phyloP scores from a whole-genome alignment of 1,140 invertebrate genomes.

The Drosophila albomicans region DNA sequence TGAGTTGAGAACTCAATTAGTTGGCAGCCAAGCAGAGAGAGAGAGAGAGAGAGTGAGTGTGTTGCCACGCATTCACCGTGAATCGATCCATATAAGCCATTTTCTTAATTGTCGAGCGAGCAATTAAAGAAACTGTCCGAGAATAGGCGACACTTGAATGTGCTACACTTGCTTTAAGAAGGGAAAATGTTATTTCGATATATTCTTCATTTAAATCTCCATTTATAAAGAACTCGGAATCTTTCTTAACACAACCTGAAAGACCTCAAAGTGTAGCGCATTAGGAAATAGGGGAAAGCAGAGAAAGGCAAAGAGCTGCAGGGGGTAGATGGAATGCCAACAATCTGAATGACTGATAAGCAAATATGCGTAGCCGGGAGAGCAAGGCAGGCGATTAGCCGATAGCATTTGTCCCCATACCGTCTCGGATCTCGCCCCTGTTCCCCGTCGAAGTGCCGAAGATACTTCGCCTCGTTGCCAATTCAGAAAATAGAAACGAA shows the following conservation, averaged over 20 bases:
- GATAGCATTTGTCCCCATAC: constrained; percentile 29
- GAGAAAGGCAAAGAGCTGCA: constrained; percentile 15
- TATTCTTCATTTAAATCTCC: no score
- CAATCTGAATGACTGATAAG: constrained; percentile 57
- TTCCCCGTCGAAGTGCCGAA: constrained; percentile 27
- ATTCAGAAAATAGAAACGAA: constrained; percentile 87
- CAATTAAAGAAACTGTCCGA: constrained; percentile 15
- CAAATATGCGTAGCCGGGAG: constrained; percentile 58
- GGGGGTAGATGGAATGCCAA: constrained; percentile 29
- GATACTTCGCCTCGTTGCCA: constrained; percentile 46
- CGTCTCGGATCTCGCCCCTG: neutral
- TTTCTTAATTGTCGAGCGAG: constrained; percentile 50
- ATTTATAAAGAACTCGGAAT: no score
- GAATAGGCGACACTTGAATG: constrained; percentile 28
- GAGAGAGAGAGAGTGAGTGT: constrained; percentile 39
- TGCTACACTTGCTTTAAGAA: constrained; percentile 12
- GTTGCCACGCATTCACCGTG: constrained; percentile 50
- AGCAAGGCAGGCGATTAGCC: constrained; percentile 49
- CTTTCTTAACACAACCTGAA: no score
- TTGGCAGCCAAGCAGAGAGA: constrained; percentile 43
- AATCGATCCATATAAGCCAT: constrained; percentile 81
- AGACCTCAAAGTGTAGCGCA: constrained; percentile 3
- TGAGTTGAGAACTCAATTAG: constrained; percentile 52
- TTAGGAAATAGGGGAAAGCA: neutral
- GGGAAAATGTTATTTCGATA: no score